Evolutionary conservation across 2,113 vertebrate genomes (phyloP).

Genomic region (Dunckerocampus dactyliophorus): DNA sequence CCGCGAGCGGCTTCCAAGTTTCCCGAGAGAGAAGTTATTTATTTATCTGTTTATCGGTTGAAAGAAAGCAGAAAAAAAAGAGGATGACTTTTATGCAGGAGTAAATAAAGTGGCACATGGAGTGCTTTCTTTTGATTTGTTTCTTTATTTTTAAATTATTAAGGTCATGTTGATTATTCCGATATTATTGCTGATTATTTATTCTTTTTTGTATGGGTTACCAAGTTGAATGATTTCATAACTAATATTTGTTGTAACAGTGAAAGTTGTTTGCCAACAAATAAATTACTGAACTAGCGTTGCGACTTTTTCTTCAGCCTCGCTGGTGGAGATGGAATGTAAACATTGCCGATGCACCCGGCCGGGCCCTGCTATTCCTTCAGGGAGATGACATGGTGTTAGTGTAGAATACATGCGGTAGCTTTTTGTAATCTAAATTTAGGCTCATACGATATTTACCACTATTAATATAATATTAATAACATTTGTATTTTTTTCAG

Average conservation of each 20-base stretch:
- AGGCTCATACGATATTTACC: neutral
- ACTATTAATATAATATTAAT: too few species aligned
- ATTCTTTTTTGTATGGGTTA: conserved; percentile 97
- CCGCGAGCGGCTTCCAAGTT: conserved; percentile 50
- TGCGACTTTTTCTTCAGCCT: conserved; percentile 46
- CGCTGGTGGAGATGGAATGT: conserved; percentile 31
- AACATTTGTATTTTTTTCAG: too few species aligned
- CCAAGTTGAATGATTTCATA: conserved; percentile 97
- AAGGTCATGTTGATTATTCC: conserved; percentile 72
- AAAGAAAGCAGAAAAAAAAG: conserved; percentile 64
- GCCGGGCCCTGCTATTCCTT: conserved; percentile 16
- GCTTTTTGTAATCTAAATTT: neutral
- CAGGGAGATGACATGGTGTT: neutral
- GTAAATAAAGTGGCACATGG: conserved; percentile 80
- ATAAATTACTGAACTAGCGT: conserved; percentile 93
- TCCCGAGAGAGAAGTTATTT: conserved; percentile 79
- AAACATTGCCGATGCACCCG: conserved; percentile 17
- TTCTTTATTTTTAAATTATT: conserved; percentile 68
- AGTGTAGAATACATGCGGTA: neutral
- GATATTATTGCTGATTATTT: conserved; percentile 88
- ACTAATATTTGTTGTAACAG: conserved; percentile 99
- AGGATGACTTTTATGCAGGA: conserved; percentile 45
- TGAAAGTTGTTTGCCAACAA: conserved; percentile 99
- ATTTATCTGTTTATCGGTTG: conserved; percentile 77
- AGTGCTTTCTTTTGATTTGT: conserved; percentile 33